These are phyloP conservation scores for Parus major DNA, from an alignment of 2,113 vertebrate genomes.

Conservation along the genomic window DNA sequence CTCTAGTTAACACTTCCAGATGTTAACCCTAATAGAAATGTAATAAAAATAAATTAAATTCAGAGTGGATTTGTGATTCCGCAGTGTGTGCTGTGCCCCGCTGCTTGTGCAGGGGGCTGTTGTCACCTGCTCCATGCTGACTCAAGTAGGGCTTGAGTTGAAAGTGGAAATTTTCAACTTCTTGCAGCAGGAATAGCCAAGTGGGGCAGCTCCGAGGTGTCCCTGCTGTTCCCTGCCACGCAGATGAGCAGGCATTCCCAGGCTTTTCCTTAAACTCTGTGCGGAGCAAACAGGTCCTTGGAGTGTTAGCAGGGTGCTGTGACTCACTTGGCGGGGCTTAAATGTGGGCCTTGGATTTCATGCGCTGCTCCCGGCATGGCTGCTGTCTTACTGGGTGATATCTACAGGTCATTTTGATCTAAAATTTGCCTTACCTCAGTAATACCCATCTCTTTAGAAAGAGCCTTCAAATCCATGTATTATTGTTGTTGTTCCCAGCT, in stretches of 20 bases:
- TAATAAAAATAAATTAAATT: neutral
- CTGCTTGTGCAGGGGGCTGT: neutral
- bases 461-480: neutral
- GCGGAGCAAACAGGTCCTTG: neutral
- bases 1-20: neutral
- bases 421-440: neutral
- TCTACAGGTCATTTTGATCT: neutral
- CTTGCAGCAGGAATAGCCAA: neutral
- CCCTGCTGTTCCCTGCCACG: neutral
- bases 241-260: neutral
- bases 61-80: neutral
- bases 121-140: accelerated
- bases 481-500: neutral
- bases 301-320: neutral
- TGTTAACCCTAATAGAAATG: neutral
- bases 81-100: neutral
- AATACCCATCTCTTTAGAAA: neutral
- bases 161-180: neutral
- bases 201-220: neutral
- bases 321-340: accelerated
- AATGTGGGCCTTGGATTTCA: neutral
- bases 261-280: neutral
- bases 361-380: accelerated
- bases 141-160: neutral
- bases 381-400: neutral